Evolutionary conservation across 2,113 vertebrate genomes (phyloP), one percentile per base, ranked within the genome.

Genomic region (Falco punctatus): DNA sequence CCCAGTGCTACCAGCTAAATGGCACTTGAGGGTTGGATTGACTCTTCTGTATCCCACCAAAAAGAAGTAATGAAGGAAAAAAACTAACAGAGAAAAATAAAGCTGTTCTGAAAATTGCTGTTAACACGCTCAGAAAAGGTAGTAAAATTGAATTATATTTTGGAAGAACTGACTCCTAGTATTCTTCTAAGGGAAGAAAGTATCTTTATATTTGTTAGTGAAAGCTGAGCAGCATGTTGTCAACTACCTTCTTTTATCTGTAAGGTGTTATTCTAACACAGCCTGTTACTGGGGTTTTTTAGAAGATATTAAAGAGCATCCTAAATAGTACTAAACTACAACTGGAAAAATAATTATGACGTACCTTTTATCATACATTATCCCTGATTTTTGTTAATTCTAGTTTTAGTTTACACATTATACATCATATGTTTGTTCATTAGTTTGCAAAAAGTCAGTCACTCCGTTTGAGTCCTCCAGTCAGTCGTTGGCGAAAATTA

Each of bases 401-500:
- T 54, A n/a, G 35, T 77, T 95, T 85, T 93, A 88, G 32, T 77
- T 90, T 96, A 54, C 32, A 70, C 22, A 15, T 78, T 77, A 20
- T 26, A 46, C 22, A 61, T 78, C 35, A 87, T 67, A 57, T 1
- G 2, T 82, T 95, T 84, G 15, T 67, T 87, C 70, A 85, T 80
- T 88, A 91, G 66, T 86, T 91, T 80, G 33, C 58, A 93, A 21
- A 88, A 88, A 94, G 32, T 88, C 70, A 82, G 55, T 70, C 42
- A 64, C n/a, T 95, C 40, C 65, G 57, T 75, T 59, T 75, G 70
- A 92, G 77, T 94, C 86, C 38, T 85, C 81, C 40, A 89, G 84
- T 82, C 88, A 82, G 84, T 91, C 5, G 0, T 7, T 86, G 94
- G 91, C 95, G 92, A 82, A 97, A 95, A 95, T 96, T 95, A 96